Conservation (phyloP, 2,797 vertebrate species). For the Acipenser oxyrinchus region DNA sequence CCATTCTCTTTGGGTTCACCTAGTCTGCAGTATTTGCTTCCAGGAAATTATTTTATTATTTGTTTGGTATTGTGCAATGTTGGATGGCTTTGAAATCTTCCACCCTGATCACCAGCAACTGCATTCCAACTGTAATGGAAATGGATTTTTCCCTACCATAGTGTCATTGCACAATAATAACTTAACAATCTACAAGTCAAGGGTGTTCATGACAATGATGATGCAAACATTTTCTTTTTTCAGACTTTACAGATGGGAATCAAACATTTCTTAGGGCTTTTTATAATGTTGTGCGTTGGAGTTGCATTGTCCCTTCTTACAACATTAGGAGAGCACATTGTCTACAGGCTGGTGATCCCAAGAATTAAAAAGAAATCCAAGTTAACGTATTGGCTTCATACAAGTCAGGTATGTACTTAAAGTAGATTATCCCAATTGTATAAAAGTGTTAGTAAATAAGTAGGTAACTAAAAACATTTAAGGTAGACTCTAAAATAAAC, state of each 20-base stretch:
- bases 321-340: conserved; percentile 83
- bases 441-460: no score
- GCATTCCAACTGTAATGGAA: no score
- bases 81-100: no score
- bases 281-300: conserved; percentile 89
- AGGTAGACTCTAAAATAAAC: no score
- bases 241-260: conserved; percentile 98
- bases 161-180: accelerated
- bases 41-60: no score
- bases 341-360: conserved; percentile 84
- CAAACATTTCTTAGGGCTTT: conserved; percentile 94
- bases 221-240: conserved; percentile 16
- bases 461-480: no score
- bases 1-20: no score
- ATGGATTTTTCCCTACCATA: no score
- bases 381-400: conserved; percentile 92
- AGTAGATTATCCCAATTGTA: conserved; percentile 15
- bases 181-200: no score
- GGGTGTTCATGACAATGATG: not conserved
- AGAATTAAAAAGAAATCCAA: conserved; percentile 81
- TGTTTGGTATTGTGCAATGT: no score
- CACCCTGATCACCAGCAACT: no score
- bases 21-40: no score
- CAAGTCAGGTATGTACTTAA: conserved; percentile 77
- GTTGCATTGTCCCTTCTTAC: conserved; percentile 87